Evolutionary conservation across 2,888 invertebrate genomes (phyloP).

Genomic region (Phasia obesa): DNA sequence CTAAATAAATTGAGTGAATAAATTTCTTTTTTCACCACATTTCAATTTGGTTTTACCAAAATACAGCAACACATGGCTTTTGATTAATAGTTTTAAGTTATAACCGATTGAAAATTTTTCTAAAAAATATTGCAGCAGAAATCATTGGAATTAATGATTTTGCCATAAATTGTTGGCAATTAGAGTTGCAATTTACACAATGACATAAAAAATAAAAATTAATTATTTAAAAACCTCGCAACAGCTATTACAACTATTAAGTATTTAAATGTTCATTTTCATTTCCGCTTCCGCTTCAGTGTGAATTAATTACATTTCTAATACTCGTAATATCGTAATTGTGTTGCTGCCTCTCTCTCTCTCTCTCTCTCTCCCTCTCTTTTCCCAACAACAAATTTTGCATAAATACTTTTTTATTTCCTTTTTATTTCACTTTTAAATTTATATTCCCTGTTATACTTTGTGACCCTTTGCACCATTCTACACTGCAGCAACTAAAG

Average conservation of each 20-base stretch:
- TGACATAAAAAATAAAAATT: neutral
- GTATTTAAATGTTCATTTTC: slow-evolving; percentile 53
- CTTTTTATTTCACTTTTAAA: neutral
- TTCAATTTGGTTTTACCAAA: slow-evolving; percentile 9
- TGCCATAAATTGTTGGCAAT: slow-evolving; percentile 15
- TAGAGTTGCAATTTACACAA: slow-evolving; percentile 18
- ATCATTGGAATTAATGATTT: neutral
- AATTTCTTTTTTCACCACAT: neutral
- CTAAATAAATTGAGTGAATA: neutral
- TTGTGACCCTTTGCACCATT: neutral
- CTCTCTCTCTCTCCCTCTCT: neutral
- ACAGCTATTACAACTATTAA: slow-evolving; percentile 10
- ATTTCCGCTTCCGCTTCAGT: slow-evolving; percentile 65
- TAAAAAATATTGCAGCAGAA: neutral
- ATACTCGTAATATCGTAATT: neutral
- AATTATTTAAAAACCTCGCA: neutral
- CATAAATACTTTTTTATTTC: neutral
- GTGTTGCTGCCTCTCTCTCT: neutral
- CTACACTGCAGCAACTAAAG: neutral
- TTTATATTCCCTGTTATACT: slow-evolving; percentile 20
- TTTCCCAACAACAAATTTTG: neutral
- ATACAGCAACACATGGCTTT: slow-evolving; percentile 28
- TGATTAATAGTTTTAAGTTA: slow-evolving; percentile 33
- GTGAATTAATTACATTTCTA: slow-evolving; percentile 45
- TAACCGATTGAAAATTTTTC: neutral